Conservation (phyloP, 1,140 invertebrate species). For the Halictus rubicundus region DNA sequence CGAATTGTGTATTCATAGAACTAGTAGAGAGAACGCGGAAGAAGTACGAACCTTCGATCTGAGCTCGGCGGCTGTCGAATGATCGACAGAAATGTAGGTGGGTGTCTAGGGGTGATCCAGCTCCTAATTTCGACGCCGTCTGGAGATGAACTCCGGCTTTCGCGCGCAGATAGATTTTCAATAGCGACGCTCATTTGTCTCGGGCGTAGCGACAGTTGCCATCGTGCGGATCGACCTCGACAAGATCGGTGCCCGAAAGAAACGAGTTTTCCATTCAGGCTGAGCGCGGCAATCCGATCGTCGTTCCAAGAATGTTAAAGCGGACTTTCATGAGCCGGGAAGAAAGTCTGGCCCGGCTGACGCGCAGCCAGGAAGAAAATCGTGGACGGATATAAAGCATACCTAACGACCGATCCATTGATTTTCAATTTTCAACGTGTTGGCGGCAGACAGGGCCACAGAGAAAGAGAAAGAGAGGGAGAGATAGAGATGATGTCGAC, state of each 20-base stretch:
- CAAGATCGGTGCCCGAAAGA: conserved; percentile 32
- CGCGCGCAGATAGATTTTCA: conserved; percentile 68
- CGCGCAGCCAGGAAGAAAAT: conserved; percentile 47
- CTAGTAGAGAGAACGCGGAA: no score
- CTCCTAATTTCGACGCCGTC: background rate
- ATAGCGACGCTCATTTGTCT: conserved; percentile 68
- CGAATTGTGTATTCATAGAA: no score
- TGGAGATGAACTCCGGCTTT: background rate
- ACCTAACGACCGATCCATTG: conserved; percentile 62
- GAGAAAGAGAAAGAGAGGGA: no score
- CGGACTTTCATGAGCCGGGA: conserved; percentile 61
- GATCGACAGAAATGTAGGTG: background rate
- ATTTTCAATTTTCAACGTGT: conserved; percentile 63
- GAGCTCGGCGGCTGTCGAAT: background rate
- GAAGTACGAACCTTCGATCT: no score
- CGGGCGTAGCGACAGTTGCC: conserved; percentile 31
- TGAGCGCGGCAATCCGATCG: conserved; percentile 8
- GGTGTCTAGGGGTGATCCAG: background rate
- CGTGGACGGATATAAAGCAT: conserved; percentile 52
- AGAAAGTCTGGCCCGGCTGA: conserved; percentile 51
- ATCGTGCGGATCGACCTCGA: conserved; percentile 10
- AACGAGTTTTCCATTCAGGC: conserved; percentile 63
- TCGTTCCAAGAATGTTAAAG: conserved; percentile 50
- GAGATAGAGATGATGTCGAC: no score
- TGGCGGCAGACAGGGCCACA: background rate